Base-by-base conservation (phyloP, 2,888 invertebrate genomes). In the Tetranychus truncatus region DNA sequence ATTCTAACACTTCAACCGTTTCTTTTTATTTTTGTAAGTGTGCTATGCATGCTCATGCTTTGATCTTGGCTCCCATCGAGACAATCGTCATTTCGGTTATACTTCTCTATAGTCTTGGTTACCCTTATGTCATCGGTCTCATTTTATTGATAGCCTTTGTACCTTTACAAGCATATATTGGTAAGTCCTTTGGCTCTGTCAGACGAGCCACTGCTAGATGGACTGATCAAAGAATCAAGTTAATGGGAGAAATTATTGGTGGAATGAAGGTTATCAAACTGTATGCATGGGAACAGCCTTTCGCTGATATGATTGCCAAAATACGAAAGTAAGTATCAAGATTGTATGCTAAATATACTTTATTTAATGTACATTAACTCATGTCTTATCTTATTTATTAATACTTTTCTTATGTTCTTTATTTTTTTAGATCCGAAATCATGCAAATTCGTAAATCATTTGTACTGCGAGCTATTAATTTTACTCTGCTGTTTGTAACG, bases 241-340 rank as follows among this genome's bases (percentile, higher is more conserved):
- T 95, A 73, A 96, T 96, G 93, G 92, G 91, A 81, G 96, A 97
- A 86, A 89, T 96, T 79, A 89, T 96, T 78, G 87, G 88, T 76
- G 95, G 95, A 73, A 93, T 97, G 84, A 89, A 93, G 84, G 92
- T 95, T 2, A 91, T 95, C 78, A 95, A 95, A 85, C 94, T 95
- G 93, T 69, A 95, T 82, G 91, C 93, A 3, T 95, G 95, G 86
- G 95, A 95, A 82, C 89, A 88, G 79, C 91, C 93, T 0, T 95
- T 95, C 81, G 89, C 90, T 77, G 86, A 88, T 78, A 86, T 93
- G n/a, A 89, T 95, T 3, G 87, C 88, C 9, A 82, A 44, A 18
- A 34, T 91, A 1, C 84, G 95, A 80, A 87, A 87, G 45, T 69
- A 24, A 66, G 66, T 8, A 20, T 8, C 20, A 20, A 66, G 18